A percentile compares a stretch with the other conserved stretches of the same genome.
phyloP scores from a whole-genome alignment of 2,888 invertebrate species.

The Desoria tigrina region DNA sequence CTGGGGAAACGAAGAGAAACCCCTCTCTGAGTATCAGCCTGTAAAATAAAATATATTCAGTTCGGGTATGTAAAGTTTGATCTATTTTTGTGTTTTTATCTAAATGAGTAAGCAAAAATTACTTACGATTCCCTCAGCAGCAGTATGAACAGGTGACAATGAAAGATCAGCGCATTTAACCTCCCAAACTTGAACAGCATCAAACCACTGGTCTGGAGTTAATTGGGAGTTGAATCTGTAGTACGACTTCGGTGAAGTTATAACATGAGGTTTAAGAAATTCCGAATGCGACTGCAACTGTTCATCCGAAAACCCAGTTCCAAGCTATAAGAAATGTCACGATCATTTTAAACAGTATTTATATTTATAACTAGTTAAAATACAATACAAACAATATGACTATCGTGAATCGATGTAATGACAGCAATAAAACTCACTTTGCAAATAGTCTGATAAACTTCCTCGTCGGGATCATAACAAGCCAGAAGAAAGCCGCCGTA shows the following conservation, averaged over 20 bases:
- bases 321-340: slow-evolving; percentile 72
- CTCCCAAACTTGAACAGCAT: slow-evolving; percentile 88
- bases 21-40: slow-evolving; percentile 85
- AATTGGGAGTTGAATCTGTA: slow-evolving; percentile 74
- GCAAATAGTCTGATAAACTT: slow-evolving; percentile 89
- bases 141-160: slow-evolving; percentile 88
- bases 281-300: slow-evolving; percentile 75
- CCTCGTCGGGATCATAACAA: slow-evolving; percentile 84
- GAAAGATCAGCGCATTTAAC: slow-evolving; percentile 96
- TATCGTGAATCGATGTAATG: neutral
- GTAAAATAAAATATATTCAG: slow-evolving; percentile 37
- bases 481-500: slow-evolving; percentile 95
- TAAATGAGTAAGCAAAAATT: slow-evolving; percentile 5
- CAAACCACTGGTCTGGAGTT: slow-evolving; percentile 85
- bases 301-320: slow-evolving; percentile 93
- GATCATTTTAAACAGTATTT: slow-evolving; percentile 21
- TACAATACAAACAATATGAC: slow-evolving; percentile 13
- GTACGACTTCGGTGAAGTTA: slow-evolving; percentile 74
- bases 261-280: slow-evolving; percentile 73
- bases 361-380: slow-evolving; percentile 1
- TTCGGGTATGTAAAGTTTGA: neutral
- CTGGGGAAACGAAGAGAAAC: slow-evolving; percentile 94
- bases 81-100: neutral
- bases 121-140: slow-evolving; percentile 78
- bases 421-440: slow-evolving; percentile 65